A percentile compares a stretch with the other conserved stretches of the same genome.
Evolutionary conservation across 2,113 vertebrate genomes (phyloP).

Genomic region (Melanostigma gelatinosum): DNA sequence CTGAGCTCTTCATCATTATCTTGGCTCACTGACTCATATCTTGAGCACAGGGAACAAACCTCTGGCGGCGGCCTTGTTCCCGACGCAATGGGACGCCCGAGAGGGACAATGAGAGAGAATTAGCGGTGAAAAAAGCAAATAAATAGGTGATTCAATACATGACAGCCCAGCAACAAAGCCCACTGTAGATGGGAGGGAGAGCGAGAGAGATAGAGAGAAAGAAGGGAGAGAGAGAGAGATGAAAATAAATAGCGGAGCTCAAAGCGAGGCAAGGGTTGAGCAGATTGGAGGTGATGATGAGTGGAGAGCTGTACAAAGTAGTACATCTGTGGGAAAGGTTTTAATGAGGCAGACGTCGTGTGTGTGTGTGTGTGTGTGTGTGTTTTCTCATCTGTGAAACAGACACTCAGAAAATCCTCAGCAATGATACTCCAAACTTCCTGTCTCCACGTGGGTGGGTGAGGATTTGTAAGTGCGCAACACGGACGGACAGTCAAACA

Average conservation of each 20-base stretch:
- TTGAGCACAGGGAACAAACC: slow-evolving; percentile 77
- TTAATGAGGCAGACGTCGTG: slow-evolving; percentile 95
- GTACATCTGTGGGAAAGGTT: slow-evolving; percentile 93
- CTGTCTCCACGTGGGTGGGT: slow-evolving; percentile 80
- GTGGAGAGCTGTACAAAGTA: slow-evolving; percentile 93
- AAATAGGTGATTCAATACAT: slow-evolving; percentile 95
- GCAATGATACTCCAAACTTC: slow-evolving; percentile 90
- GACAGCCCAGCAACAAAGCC: slow-evolving; percentile 92
- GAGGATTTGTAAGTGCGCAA: slow-evolving; percentile 34
- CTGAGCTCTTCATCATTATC: slow-evolving; percentile 75
- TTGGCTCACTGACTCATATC: slow-evolving; percentile 85
- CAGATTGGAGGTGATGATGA: slow-evolving; percentile 90
- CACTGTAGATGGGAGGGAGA: slow-evolving; percentile 64
- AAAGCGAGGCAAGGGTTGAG: slow-evolving; percentile 65
- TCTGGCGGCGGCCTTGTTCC: slow-evolving; percentile 87
- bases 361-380: slow-evolving; percentile 61
- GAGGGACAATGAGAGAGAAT: slow-evolving; percentile 89
- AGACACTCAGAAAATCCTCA: slow-evolving; percentile 91
- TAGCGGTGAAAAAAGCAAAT: slow-evolving; percentile 94
- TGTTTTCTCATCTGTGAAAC: slow-evolving; percentile 90
- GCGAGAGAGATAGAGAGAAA: slow-evolving; percentile 8
- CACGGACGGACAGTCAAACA: slow-evolving; percentile 1
- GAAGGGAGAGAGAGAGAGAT: slow-evolving; percentile 77
- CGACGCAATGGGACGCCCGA: slow-evolving; percentile 85
- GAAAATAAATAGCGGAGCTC: slow-evolving; percentile 89